phyloP scores from a whole-genome alignment of 2,113 vertebrate genomes.

The Erinaceus europaeus region DNA sequence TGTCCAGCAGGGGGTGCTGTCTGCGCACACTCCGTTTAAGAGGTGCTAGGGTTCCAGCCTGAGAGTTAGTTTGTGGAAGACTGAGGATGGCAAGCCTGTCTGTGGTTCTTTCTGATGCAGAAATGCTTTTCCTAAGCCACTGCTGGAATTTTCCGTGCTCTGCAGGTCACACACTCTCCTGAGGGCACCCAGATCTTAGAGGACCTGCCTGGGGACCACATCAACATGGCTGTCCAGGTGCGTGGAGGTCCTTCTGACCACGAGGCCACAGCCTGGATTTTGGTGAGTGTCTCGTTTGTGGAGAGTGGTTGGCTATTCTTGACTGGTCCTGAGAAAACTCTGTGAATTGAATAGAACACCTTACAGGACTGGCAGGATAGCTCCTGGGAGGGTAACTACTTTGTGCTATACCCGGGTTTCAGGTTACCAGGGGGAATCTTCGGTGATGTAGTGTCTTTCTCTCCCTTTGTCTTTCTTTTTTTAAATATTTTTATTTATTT shows the following conservation, averaged over 20 bases:
- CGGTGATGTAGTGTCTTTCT: too few species aligned
- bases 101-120: neutral
- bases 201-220: constrained; percentile 78
- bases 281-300: constrained; percentile 70
- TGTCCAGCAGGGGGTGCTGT: constrained; percentile 28
- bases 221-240: constrained; percentile 78
- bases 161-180: constrained; percentile 74
- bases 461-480: too few species aligned
- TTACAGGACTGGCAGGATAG: too few species aligned
- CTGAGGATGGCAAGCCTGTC: neutral
- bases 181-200: constrained; percentile 74
- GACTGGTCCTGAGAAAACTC: neutral
- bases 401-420: too few species aligned
- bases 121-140: neutral
- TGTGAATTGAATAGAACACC: neutral
- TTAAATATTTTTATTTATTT: too few species aligned
- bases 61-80: neutral
- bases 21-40: neutral
- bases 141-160: neutral
- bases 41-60: neutral
- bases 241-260: constrained; percentile 78
- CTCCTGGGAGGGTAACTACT: too few species aligned
- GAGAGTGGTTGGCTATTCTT: neutral
- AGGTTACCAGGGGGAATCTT: too few species aligned
- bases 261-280: constrained; percentile 77